These are phyloP conservation scores for Chascanopsetta lugubris DNA, from an alignment of 2,113 vertebrate genomes.

Conservation along the genomic window DNA sequence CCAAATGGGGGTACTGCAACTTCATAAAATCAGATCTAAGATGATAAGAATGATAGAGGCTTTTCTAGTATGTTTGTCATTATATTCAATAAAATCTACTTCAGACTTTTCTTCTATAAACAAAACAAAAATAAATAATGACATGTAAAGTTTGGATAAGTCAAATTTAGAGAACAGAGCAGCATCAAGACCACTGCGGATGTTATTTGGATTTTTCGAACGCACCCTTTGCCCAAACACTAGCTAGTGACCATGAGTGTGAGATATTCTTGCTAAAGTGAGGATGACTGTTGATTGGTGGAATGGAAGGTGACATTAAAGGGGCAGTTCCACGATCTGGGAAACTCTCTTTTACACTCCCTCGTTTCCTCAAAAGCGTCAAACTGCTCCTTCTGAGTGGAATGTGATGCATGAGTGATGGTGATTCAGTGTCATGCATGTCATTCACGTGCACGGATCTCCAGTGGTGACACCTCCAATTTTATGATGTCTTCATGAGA, in stretches of 20 bases:
- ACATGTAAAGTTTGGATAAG: no score
- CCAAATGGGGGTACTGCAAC: no score
- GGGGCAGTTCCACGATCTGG: constrained; percentile 41
- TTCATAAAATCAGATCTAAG: no score
- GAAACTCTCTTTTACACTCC: background rate
- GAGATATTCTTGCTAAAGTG: constrained; percentile 8
- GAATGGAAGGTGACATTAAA: constrained; percentile 34
- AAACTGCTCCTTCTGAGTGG: constrained; percentile 35
- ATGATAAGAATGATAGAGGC: no score
- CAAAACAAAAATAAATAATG: no score
- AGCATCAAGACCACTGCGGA: no score
- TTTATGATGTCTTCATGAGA: background rate
- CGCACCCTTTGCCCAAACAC: no score
- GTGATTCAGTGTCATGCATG: constrained; percentile 61
- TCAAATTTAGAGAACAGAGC: no score
- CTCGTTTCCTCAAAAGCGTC: constrained; percentile 28
- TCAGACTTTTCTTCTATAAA: no score
- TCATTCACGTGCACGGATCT: constrained; percentile 56
- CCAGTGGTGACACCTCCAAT: constrained; percentile 20
- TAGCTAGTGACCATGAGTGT: constrained; percentile 38
- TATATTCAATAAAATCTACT: no score
- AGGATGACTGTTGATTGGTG: constrained; percentile 8
- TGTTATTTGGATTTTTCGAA: no score
- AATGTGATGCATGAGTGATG: constrained; percentile 38
- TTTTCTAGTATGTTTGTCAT: no score